phyloP scores from a whole-genome alignment of 2,797 vertebrate genomes.

The Denticeps clupeoides region DNA sequence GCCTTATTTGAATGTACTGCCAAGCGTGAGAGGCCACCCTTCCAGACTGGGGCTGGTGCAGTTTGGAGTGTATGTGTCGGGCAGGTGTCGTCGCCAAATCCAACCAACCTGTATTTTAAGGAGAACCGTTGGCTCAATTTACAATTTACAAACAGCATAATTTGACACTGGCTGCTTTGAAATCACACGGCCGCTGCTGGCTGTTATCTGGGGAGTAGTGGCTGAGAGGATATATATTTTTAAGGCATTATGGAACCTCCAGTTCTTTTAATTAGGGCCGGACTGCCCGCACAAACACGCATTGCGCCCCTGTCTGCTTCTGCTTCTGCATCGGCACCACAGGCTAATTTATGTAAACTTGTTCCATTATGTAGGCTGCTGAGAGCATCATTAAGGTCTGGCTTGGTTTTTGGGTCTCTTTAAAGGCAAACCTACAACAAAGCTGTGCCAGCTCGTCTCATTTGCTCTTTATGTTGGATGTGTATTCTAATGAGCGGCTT shows the following conservation, averaged over 20 bases:
- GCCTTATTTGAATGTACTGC: constrained; percentile 55
- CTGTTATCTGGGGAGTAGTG: constrained; percentile 31
- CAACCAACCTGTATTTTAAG: too few species aligned
- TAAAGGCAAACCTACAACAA: constrained; percentile 47
- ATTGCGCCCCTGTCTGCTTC: constrained; percentile 46
- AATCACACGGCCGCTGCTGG: too few species aligned
- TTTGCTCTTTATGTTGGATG: constrained; percentile 66
- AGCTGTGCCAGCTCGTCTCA: constrained; percentile 53
- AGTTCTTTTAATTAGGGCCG: constrained; percentile 55
- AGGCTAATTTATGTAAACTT: constrained; percentile 68
- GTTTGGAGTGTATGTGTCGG: neutral
- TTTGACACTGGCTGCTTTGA: too few species aligned
- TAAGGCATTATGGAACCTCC: constrained; percentile 34
- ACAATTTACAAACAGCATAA: too few species aligned
- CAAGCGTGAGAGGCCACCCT: constrained; percentile 40
- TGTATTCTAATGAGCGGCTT: constrained; percentile 67
- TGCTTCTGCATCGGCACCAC: constrained; percentile 48
- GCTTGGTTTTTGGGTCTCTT: constrained; percentile 46
- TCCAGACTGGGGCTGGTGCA: constrained; percentile 8
- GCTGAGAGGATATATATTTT: constrained; percentile 35
- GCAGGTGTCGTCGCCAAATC: constrained; percentile 5
- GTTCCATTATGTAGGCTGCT: constrained; percentile 64
- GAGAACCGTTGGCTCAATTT: too few species aligned
- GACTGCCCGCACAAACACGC: constrained; percentile 47
- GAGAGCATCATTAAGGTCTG: constrained; percentile 60